Evolutionary conservation across 2,888 invertebrate species (phyloP).

Genomic region (Pycnomerus fuliginosus): DNA sequence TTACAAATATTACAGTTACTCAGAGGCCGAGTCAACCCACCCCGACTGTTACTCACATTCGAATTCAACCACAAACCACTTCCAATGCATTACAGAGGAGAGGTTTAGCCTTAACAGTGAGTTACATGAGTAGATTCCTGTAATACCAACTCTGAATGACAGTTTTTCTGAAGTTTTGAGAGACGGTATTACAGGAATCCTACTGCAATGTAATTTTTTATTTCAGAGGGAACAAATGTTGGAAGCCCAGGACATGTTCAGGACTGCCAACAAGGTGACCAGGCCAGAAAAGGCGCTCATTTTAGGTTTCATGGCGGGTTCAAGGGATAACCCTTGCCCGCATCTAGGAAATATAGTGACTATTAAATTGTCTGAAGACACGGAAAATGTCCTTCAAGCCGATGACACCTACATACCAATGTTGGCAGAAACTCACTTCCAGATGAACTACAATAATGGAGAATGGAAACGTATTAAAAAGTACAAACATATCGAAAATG

Average conservation of each 20-base stretch:
- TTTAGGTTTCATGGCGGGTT: conserved; percentile 98
- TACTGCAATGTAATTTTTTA: conserved; percentile 8
- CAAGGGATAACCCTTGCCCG: conserved; percentile 96
- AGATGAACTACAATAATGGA: conserved; percentile 97
- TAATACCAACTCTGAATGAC: too few relatives aligned
- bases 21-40: conserved; percentile 45
- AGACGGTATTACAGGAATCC: too few relatives aligned
- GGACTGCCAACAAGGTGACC: conserved; percentile 93
- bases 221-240: conserved; percentile 91
- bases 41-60: conserved; percentile 56
- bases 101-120: conserved; percentile 70
- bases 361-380: conserved; percentile 90
- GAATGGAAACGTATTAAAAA: conserved; percentile 97
- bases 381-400: conserved; percentile 81
- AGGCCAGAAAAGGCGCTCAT: conserved; percentile 96
- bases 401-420: conserved; percentile 80
- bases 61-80: conserved; percentile 57
- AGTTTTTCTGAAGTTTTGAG: too few relatives aligned
- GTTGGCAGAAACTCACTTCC: conserved; percentile 92
- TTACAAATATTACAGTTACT: conserved; percentile 44
- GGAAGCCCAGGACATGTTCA: conserved; percentile 97
- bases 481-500: conserved; percentile 70
- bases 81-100: conserved; percentile 60
- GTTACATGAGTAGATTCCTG: too few relatives aligned
- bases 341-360: conserved; percentile 95